Evolutionary conservation across 2,888 invertebrate species (phyloP).

Genomic region (Erynnis tages): DNA sequence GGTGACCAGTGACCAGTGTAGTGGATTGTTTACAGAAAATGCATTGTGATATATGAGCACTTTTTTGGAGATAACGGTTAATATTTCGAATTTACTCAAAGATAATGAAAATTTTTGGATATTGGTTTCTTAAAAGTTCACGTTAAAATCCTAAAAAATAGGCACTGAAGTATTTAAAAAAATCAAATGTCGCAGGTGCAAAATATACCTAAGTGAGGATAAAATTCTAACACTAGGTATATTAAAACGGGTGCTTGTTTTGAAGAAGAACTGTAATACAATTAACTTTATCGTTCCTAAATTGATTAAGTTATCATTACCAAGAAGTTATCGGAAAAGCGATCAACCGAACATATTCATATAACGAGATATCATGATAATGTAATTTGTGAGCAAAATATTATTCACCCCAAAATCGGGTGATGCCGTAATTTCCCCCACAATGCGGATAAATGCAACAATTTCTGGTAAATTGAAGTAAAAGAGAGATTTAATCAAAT

Average conservation of each 20-base stretch:
- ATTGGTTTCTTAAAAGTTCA: no score
- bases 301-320: background rate
- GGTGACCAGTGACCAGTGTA: slow-evolving; percentile 36
- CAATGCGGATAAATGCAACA: slow-evolving; percentile 34
- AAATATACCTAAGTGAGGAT: no score
- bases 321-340: background rate
- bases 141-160: no score
- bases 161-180: no score
- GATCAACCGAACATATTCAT: slow-evolving; percentile 40
- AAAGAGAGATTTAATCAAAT: slow-evolving; percentile 72
- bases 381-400: slow-evolving; percentile 39
- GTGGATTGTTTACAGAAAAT: slow-evolving; percentile 47
- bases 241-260: no score
- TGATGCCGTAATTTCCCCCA: slow-evolving; percentile 36
- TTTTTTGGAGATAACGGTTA: no score
- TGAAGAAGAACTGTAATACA: no score
- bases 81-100: no score
- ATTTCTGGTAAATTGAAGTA: slow-evolving; percentile 57
- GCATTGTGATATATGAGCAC: background rate
- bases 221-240: no score
- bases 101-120: no score
- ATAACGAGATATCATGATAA: slow-evolving; percentile 36
- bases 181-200: no score
- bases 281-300: no score
- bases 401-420: slow-evolving; percentile 39